Evolutionary conservation across 2,797 vertebrate species (phyloP), one percentile per base, ranked within the genome.

Genomic region (Schizopygopsis pylzovi): DNA sequence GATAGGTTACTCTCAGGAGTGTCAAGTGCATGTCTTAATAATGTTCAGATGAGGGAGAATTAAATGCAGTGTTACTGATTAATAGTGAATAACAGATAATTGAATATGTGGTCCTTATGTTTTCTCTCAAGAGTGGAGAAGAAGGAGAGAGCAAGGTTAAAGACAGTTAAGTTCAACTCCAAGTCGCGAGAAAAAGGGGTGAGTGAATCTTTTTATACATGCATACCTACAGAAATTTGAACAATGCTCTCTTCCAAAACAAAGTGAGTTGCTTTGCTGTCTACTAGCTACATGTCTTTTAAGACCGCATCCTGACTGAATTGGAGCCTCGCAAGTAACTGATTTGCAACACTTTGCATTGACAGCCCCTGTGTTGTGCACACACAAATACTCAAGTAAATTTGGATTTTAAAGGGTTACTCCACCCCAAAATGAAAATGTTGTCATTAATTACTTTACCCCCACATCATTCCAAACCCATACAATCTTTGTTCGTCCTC

Each of bases 131-230:
- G 98, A 89, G 98, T 99, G 84, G 98, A 99, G 93, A 99, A 99
- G 94, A 99, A 99, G 91, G 98, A 99, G 92, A 88, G 97, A 88
- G 98, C 98, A 1, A 93, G 98, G n/a, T 95, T 99, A 95, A 99
- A 99, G 96, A 99, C 98, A 0, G 98, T 99, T 90, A 99, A 99
- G 92, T 99, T 99, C 91, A 99, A 99, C 93, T 95, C 98, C 56
- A 99, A 98, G 94, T 95, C 97, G 75, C 95, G 97, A 89, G 98
- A 98, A 85, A 95, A 98, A 96, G 97, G 96, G 97, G 98, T 99
- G 93, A 98, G 98, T 97, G 87, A 52, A 54, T 2, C 3, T 4
- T 41, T 59, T 18, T 11, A 13, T 4, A 16, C 65, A 11, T 54
- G 39, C 11, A 68, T 41, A 33, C 41, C 39, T 22, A 49, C 10